phyloP scores from a whole-genome alignment of 2,797 vertebrate species.

The Nannoperca australis region DNA sequence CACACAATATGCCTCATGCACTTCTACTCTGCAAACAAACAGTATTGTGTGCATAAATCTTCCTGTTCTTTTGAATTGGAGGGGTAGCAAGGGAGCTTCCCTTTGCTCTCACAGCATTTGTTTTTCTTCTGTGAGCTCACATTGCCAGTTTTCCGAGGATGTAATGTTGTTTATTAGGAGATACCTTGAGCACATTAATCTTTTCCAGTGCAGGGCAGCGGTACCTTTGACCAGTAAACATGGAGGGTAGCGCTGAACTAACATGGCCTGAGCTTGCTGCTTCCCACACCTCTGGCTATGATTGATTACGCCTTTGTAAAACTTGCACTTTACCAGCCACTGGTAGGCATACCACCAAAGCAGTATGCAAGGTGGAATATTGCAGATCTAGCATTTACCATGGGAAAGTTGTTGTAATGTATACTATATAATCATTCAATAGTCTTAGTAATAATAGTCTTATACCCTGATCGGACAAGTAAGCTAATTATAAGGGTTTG shows the following conservation, averaged over 20 bases:
- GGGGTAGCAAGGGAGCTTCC: conserved; percentile 64
- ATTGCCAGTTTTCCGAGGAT: conserved; percentile 58
- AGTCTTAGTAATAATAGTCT: too few species aligned
- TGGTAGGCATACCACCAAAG: conserved; percentile 4
- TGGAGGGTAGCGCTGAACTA: conserved; percentile 58
- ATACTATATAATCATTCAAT: conserved; percentile 2
- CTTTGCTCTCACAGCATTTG: conserved; percentile 69
- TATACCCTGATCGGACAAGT: neutral
- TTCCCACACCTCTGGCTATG: conserved; percentile 54
- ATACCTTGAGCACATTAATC: conserved; percentile 75
- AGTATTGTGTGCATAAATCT: conserved; percentile 80
- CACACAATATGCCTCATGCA: conserved; percentile 65
- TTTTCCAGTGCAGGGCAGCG: conserved; percentile 57
- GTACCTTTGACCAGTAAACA: conserved; percentile 73
- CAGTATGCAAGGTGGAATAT: neutral
- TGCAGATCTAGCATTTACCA: neutral
- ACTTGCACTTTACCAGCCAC: conserved; percentile 29
- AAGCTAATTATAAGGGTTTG: neutral
- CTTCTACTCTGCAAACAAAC: conserved; percentile 75
- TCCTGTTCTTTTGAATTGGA: conserved; percentile 64
- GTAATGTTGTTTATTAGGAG: conserved; percentile 70
- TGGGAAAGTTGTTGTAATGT: neutral
- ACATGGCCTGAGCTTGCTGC: conserved; percentile 60
- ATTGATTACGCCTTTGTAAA: conserved; percentile 68
- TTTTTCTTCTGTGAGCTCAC: conserved; percentile 59